Evolutionary conservation across 2,797 vertebrate species (phyloP).

Genomic region (Orientallactaga sibirica): DNA sequence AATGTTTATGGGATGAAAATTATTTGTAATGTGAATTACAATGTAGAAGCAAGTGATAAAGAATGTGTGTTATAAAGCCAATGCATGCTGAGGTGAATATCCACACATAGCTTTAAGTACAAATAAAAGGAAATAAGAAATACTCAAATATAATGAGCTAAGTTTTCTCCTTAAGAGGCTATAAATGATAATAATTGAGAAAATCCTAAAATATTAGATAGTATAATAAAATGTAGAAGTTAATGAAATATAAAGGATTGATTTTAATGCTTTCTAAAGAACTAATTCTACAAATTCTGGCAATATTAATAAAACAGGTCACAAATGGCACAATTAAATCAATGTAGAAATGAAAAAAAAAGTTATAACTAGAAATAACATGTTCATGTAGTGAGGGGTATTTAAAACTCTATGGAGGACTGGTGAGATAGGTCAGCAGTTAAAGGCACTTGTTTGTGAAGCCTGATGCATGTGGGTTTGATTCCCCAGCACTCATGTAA

Average conservation of each 20-base stretch:
- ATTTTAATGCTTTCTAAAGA: background rate
- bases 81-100: background rate
- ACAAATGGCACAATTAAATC: background rate
- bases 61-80: background rate
- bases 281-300: background rate
- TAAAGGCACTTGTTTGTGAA: no score
- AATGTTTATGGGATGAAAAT: background rate
- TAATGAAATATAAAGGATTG: conserved; percentile 2
- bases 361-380: background rate
- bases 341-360: conserved; percentile 14
- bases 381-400: background rate
- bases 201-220: conserved; percentile 26
- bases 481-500: no score
- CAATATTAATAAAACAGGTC: background rate
- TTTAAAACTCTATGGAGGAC: background rate
- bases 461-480: no score
- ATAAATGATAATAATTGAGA: conserved; percentile 14
- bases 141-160: conserved; percentile 41
- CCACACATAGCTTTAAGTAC: background rate
- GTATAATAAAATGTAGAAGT: background rate
- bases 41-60: background rate
- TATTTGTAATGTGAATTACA: background rate
- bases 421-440: background rate
- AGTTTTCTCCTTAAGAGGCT: background rate
- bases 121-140: conserved; percentile 3